Base-by-base conservation (phyloP, 2,113 vertebrate species). In the Theristicus caerulescens region DNA sequence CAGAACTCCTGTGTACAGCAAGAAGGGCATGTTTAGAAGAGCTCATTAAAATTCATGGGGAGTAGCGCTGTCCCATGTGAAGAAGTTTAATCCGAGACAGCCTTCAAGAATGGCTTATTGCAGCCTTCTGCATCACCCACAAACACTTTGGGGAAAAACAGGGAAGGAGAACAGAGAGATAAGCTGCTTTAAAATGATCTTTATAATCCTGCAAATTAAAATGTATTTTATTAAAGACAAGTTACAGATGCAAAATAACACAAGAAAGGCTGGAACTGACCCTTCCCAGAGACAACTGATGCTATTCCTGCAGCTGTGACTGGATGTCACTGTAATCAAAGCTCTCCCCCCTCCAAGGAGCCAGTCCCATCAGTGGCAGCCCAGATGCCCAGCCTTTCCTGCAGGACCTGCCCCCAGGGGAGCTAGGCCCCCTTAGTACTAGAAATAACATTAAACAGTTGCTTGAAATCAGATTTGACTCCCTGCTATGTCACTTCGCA, bases 121-220 rank as follows among this genome's bases (percentile, higher is more conserved):
- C 72, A 94, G 86, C 72, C 46, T 94, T 36, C 62, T 83, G 76
- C 83, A 86, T 95, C 76, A 83, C 51, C 54, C 86, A 81, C 64
- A 15, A 83, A 59, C 59, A 51, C 91, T 88, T 49, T 1, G 36
- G 93, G 91, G 88, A 38, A 65, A 85, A 92, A 26, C 47, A 59
- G 40, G 73, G 85, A 93, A 82, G 78, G 78, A 94, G 81, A 90
- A 72, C 25, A 71, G 26, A 51, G 46, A 70, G 86, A 94, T 84
- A 94, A 92, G 67, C 91, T 88, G 77, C 86, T 95, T 97, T 91
- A 52, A 89, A 93, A 61, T 13, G 57, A 90, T 91, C 86, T 85
- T 89, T 34, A 16, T 79, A 89, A 94, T 93, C 93, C 89, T 91
- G 70, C 22, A 70, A 89, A 93, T 96, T 79, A 79, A 89, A 89